Conservation (phyloP, 2,888 invertebrate genomes). For the Drosophila mimetica region DNA sequence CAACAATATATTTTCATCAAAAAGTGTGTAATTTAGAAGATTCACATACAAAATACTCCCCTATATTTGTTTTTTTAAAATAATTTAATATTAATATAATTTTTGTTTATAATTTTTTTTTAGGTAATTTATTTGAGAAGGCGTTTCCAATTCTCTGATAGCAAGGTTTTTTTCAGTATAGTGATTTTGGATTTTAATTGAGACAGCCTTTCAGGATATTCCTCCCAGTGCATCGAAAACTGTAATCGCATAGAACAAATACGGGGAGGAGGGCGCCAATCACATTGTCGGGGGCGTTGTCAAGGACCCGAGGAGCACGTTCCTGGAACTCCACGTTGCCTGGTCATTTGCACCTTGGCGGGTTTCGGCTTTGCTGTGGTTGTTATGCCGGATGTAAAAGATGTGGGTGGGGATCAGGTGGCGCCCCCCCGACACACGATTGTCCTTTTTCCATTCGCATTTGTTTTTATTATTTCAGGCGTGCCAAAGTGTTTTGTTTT, state of each 20-base stretch:
- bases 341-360: constrained; percentile 81
- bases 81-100: too few species aligned
- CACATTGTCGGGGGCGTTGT: constrained; percentile 33
- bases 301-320: constrained; percentile 33
- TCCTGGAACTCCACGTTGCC: constrained; percentile 31
- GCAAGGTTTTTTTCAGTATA: too few species aligned
- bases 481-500: constrained; percentile 76
- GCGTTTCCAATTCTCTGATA: too few species aligned
- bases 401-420: constrained; percentile 1
- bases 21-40: too few species aligned
- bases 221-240: constrained; percentile 14
- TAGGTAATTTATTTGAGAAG: too few species aligned
- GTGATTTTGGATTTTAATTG: too few species aligned
- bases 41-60: too few species aligned
- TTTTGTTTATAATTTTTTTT: too few species aligned
- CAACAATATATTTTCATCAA: too few species aligned
- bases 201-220: not conserved
- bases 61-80: too few species aligned
- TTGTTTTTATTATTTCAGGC: constrained; percentile 79
- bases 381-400: constrained; percentile 48
- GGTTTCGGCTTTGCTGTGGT: constrained; percentile 64
- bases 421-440: constrained; percentile 65
- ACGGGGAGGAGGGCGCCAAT: constrained; percentile 23
- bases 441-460: constrained; percentile 63
- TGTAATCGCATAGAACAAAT: constrained; percentile 12